phyloP scores from a whole-genome alignment of 1,140 invertebrate genomes.

The Hyles vespertilio region DNA sequence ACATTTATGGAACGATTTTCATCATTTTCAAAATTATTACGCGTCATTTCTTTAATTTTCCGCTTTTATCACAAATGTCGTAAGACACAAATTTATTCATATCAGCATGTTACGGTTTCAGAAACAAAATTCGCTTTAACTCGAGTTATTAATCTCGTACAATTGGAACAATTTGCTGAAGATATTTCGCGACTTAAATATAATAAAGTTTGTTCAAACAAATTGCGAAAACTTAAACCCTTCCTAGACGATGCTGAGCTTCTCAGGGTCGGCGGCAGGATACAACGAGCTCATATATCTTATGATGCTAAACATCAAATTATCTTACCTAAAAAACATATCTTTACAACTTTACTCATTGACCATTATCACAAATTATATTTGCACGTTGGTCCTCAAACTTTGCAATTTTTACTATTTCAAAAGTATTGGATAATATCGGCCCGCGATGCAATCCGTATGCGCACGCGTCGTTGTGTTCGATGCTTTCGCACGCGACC shows the following conservation, averaged over 20 bases:
- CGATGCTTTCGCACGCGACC: conserved; percentile 3
- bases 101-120: too few relatives aligned
- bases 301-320: conserved; percentile 13
- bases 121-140: too few relatives aligned
- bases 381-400: conserved; percentile 12
- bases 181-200: not conserved
- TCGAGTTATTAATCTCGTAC: too few relatives aligned
- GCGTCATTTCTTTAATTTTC: too few relatives aligned
- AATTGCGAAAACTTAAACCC: not conserved
- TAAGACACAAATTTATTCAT: too few relatives aligned
- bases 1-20: too few relatives aligned
- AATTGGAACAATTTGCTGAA: not conserved
- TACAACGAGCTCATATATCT: conserved; percentile 1
- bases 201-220: not conserved
- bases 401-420: conserved; percentile 7
- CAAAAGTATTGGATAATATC: conserved; percentile 14
- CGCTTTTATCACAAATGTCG: too few relatives aligned
- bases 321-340: conserved; percentile 9
- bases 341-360: too few relatives aligned
- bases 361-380: conserved; percentile 9
- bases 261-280: conserved; percentile 17
- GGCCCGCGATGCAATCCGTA: conserved; percentile 5
- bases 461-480: not conserved
- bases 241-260: conserved; percentile 1
- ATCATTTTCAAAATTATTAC: too few relatives aligned